Base-by-base conservation (phyloP, 2,113 vertebrate genomes). In the Lates calcarifer region DNA sequence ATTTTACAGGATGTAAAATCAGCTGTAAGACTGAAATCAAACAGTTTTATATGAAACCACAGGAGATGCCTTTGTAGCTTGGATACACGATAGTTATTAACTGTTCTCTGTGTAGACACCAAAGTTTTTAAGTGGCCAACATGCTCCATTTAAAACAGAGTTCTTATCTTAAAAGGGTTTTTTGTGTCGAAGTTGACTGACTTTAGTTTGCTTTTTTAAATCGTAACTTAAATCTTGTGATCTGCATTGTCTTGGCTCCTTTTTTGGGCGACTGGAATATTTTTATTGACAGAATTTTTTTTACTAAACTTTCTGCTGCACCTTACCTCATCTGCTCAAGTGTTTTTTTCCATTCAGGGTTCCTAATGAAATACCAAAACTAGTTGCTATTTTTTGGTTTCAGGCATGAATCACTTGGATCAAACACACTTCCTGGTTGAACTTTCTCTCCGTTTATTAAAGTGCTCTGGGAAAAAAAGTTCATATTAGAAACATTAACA, bases 361-460 rank as follows among this genome's bases (percentile, higher is more conserved):
- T 89, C n/a, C 64, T 72, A 79, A 80, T 87, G 85, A 89, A 84
- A 55, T 33, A 45, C 45, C 13, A 55, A 77, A 74, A 53, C 22
- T 10, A 45, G 6, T 1, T 29, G 20, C 3, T 35, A 11, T 60
- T 80, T 69, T 43, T 28, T 51, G 39, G 6, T 35, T 26, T 47
- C 35, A 53, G 17, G 39, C 7, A 49, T 12, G 9, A 39, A 24
- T 29, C 61, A 69, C 5, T 9, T 6, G 2, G 37, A 82, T 62
- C 43, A 67, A n/a, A 66, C 61, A 49, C 24, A 62, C 51, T 37
- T 77, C 39, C 74, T 66, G 61, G 58, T 79, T 74, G 37, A 37
- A 79, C 70, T 18, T 57, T 77, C 26, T 71, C 56, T 81, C 29
- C 1, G 78, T 97, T 97, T 96, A 97, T 96, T 96, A 94, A 96